Conservation (phyloP, 2,797 vertebrate genomes). For the Leptatherina wallacei region DNA sequence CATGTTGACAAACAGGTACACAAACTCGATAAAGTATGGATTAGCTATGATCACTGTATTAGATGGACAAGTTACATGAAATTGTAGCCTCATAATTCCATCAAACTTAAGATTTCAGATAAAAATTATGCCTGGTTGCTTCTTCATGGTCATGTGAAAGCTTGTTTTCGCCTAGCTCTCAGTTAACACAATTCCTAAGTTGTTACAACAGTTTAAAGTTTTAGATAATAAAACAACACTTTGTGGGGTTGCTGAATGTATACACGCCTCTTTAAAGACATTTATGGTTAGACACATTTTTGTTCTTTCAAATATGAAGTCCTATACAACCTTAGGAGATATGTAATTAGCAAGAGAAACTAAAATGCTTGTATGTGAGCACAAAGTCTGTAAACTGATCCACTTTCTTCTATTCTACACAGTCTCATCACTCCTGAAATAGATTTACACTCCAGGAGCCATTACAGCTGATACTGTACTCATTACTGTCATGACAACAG, state of each 20-base stretch:
- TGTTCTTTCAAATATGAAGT: not conserved
- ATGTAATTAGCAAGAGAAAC: slow-evolving; percentile 1
- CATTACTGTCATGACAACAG: slow-evolving; percentile 19
- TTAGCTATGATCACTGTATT: no score
- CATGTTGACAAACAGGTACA: not conserved
- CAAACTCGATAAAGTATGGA: not conserved
- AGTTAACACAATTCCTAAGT: no score
- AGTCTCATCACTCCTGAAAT: slow-evolving; percentile 18
- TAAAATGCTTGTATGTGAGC: not conserved
- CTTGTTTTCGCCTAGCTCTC: no score
- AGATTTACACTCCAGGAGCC: slow-evolving; percentile 5
- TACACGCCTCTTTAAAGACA: not conserved
- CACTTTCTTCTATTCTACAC: slow-evolving; percentile 13
- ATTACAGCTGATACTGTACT: slow-evolving; percentile 6
- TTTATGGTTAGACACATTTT: not conserved
- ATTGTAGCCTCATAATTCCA: not conserved
- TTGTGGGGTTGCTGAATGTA: not conserved
- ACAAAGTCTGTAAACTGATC: not conserved
- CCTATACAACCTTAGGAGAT: not conserved
- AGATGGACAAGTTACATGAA: not conserved
- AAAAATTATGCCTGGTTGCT: not conserved
- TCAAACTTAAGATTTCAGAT: not conserved
- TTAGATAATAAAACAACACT: no score
- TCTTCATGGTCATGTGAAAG: no score
- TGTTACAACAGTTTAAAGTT: no score